A percentile compares a stretch with the other conserved stretches of the same genome.
These are phyloP conservation scores for Philhelius pedissequus DNA, from an alignment of 2,888 invertebrate species.

Conservation along the genomic window DNA sequence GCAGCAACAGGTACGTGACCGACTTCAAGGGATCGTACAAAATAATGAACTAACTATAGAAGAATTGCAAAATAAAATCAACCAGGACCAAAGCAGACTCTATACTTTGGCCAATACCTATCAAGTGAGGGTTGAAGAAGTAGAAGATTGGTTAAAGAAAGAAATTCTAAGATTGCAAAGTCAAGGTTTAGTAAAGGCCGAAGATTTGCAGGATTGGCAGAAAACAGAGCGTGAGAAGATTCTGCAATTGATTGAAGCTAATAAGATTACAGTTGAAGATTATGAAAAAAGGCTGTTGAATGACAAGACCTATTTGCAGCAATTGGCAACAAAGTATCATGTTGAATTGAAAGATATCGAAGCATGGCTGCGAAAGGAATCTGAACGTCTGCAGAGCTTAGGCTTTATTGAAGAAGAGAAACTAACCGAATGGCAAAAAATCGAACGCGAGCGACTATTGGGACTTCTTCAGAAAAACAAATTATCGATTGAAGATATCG, in stretches of 20 bases:
- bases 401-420: conserved; percentile 74
- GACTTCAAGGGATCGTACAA: conserved; percentile 73
- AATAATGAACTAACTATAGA: conserved; percentile 75
- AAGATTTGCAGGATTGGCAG: conserved; percentile 77
- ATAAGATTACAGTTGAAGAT: conserved; percentile 75
- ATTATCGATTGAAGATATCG: conserved; percentile 75
- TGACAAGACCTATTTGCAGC: conserved; percentile 74
- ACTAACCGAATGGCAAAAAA: conserved; percentile 76
- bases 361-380: conserved; percentile 75
- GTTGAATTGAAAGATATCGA: conserved; percentile 76
- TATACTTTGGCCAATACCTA: conserved; percentile 74
- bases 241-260: conserved; percentile 73
- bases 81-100: conserved; percentile 74
- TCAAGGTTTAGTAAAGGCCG: conserved; percentile 75
- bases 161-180: conserved; percentile 74
- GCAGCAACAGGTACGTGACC: conserved; percentile 76
- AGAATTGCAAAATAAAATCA: conserved; percentile 75
- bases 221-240: conserved; percentile 74
- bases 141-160: conserved; percentile 76
- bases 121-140: conserved; percentile 74
- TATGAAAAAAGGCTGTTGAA: conserved; percentile 74
- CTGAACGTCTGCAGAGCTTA: conserved; percentile 74
- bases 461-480: conserved; percentile 74
- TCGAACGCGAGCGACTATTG: conserved; percentile 74
- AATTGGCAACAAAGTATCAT: conserved; percentile 75